These are phyloP conservation scores for Centropyge bicolor DNA, from an alignment of 2,797 vertebrate genomes.

Conservation along the genomic window DNA sequence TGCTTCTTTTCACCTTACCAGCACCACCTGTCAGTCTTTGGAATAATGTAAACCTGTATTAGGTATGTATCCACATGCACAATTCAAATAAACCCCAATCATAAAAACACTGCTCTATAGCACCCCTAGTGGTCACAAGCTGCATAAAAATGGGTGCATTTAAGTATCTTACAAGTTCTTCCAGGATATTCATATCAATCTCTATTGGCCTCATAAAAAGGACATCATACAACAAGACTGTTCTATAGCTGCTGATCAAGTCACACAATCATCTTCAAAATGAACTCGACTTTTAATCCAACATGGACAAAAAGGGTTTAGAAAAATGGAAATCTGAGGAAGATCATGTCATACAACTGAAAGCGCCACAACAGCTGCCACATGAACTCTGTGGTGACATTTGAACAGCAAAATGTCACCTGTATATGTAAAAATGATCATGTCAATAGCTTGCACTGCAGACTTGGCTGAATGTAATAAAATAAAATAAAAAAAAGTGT, in stretches of 20 bases:
- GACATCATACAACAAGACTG: not conserved
- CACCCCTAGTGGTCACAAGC: not conserved
- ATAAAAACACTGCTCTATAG: not conserved
- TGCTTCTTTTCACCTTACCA: not conserved
- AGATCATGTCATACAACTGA: not conserved
- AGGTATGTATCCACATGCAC: too few species aligned
- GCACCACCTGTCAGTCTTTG: not conserved
- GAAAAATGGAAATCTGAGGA: not conserved
- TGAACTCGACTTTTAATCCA: not conserved
- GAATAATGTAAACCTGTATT: not conserved
- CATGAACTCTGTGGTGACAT: not conserved
- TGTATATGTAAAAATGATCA: not conserved
- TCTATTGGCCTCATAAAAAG: not conserved
- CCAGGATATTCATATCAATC: not conserved
- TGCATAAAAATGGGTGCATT: not conserved
- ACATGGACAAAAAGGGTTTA: not conserved
- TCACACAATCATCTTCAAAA: not conserved
- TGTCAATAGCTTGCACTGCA: not conserved
- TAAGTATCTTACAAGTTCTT: not conserved
- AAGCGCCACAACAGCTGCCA: not conserved
- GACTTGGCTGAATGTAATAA: not conserved
- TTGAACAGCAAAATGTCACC: not conserved
- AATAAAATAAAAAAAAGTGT: not conserved
- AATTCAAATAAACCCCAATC: not conserved
- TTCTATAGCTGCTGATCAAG: not conserved